Percentiles rank a stretch among this genome's conserved stretches.
phyloP scores from a whole-genome alignment of 2,113 vertebrate species.

The Ophthalmolycus amberensis region DNA sequence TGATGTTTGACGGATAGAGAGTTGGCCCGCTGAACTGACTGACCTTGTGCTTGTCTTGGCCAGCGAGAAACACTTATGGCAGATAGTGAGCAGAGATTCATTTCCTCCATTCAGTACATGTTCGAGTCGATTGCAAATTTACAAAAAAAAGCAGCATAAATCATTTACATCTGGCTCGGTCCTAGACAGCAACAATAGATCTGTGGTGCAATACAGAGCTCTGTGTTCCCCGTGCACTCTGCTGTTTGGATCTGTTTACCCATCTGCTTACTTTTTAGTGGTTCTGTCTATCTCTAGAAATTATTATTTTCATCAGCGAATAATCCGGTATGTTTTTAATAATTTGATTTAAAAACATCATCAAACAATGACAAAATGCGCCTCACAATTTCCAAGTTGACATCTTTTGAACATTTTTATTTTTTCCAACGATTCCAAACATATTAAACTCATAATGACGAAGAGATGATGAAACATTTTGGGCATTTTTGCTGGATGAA shows the following conservation, averaged over 20 bases:
- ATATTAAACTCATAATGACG: not conserved
- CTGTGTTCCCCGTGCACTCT: not conserved
- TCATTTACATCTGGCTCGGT: conserved; percentile 64
- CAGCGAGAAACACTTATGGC: conserved; percentile 14
- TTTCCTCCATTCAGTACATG: conserved; percentile 19
- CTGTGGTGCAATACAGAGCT: conserved; percentile 13
- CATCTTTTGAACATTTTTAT: not conserved
- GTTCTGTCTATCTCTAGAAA: not conserved
- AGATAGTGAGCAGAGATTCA: conserved; percentile 17
- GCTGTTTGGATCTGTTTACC: conserved; percentile 6
- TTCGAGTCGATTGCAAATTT: conserved; percentile 39
- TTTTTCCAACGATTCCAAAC: not conserved
- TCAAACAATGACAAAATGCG: not conserved
- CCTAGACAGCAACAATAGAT: conserved; percentile 34
- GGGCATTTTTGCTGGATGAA: no score
- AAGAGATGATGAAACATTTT: not conserved
- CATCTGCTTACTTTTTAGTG: not conserved
- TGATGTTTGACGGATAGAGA: conserved; percentile 4
- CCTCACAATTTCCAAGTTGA: no score
- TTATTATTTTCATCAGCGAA: not conserved
- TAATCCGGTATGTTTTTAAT: not conserved
- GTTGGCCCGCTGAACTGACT: not conserved
- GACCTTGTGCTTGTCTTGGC: conserved; percentile 54
- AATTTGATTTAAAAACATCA: not conserved
- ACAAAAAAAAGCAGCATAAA: conserved; percentile 48